phyloP scores from a whole-genome alignment of 1,140 invertebrate species.

The Meteorus sp. region DNA sequence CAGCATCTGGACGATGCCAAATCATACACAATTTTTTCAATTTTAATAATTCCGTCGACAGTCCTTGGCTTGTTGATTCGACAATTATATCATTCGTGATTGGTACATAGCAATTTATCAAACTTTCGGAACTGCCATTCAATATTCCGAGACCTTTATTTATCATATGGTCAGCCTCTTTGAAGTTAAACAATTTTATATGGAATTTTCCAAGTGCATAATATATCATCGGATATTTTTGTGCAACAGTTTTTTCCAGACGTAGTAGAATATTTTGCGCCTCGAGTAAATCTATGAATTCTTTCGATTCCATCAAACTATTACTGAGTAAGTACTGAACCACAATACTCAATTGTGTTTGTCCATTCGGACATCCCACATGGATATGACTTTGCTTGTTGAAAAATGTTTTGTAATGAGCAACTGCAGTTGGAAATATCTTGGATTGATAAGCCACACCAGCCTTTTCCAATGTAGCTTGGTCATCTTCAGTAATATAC shows the following conservation, averaged over 20 bases:
- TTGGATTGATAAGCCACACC: no score
- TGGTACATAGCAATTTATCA: conserved; percentile 34
- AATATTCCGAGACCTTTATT: conserved; percentile 30
- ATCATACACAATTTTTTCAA: conserved; percentile 34
- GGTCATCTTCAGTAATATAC: neutral
- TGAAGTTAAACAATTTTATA: conserved; percentile 38
- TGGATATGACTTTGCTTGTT: neutral
- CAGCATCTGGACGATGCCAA: conserved; percentile 41
- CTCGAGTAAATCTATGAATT: conserved; percentile 28
- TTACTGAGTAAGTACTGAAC: conserved; percentile 37
- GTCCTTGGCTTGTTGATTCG: conserved; percentile 31
- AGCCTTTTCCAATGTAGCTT: no score
- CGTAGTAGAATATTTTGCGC: conserved; percentile 24
- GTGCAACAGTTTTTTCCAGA: conserved; percentile 23
- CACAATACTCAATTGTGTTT: conserved; percentile 3
- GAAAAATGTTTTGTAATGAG: conserved; percentile 5
- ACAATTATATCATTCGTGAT: conserved; percentile 29
- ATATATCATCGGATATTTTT: conserved; percentile 34
- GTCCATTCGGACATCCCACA: conserved; percentile 7
- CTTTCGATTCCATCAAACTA: conserved; percentile 22
- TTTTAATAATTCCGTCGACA: conserved; percentile 27
- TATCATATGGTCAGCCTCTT: conserved; percentile 29
- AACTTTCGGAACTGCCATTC: conserved; percentile 13
- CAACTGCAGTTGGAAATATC: neutral
- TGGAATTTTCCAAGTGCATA: conserved; percentile 34